Base-by-base conservation (phyloP, 2,888 invertebrate species). In the Thysanoteuthis rhombus region DNA sequence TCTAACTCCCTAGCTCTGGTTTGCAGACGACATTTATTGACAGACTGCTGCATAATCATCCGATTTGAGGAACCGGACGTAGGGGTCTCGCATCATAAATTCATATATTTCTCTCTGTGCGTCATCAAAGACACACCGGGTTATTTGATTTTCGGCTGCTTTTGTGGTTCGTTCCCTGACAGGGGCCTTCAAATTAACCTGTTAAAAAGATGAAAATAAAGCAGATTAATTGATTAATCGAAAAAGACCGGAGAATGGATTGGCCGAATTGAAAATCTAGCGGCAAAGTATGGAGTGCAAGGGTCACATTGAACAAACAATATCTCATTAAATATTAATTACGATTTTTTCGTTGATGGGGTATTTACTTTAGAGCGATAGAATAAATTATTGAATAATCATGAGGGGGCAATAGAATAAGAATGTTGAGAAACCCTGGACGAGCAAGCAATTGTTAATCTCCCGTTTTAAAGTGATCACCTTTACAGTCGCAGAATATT, bases 71-170 rank as follows among this genome's bases (percentile, higher is more conserved):
- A 92, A 92, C 45, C 92, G 39, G 45, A 92, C 92, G 32, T 92
- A 92, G 16, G 92, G 92, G 32, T 92, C 92, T 42, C 92, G 92
- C 45, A 45, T 40, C 92, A 92, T 92, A 36, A 92, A 92, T 19
- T 92, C 92, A 32, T 92, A 92, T 42, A 92, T 92, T 42, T 92
- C 92, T 45, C 45, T 92, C 36, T 92, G 92, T 22, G 92, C 92
- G 0, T 92, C 92, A 32, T 92, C 92, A 32, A 92, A 92, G 32
- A 92, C 32, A 1, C 0, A 45, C 19, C 92, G 32, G 45, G 32
- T 40, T 2, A 45, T n/a, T 6, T 28, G 32, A 0, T 40, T n/a
- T 92, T 45, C 92, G 22, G n/a, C 28, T 5, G 42, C 92, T 42
- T 42, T 92, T 42, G 45, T 22, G 32, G 36, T 36, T 28, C 36